Conservation (phyloP, 2,797 vertebrate species). For the Tinamus major region DNA sequence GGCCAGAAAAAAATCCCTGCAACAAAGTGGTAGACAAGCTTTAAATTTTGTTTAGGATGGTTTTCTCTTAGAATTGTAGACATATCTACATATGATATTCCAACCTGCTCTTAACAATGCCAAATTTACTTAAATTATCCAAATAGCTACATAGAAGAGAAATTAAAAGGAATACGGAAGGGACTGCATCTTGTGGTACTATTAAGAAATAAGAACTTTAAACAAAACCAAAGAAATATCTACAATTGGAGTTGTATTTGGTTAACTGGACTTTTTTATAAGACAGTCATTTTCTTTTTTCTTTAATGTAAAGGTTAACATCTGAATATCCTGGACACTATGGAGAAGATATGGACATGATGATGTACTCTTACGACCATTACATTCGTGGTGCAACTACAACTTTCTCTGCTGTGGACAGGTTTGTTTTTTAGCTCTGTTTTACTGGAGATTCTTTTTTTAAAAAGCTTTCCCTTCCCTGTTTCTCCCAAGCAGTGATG, state of each 20-base stretch:
- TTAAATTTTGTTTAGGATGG: not conserved
- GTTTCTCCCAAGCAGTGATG: not conserved
- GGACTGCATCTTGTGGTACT: not conserved
- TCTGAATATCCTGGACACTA: conserved; percentile 88
- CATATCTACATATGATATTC: not conserved
- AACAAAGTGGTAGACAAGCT: not conserved
- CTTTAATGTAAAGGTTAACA: conserved; percentile 85
- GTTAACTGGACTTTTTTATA: not conserved
- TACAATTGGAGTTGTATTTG: not conserved
- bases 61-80: not conserved
- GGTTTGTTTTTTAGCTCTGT: conserved; percentile 80
- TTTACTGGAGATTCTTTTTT: not conserved
- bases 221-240: not conserved
- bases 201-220: not conserved
- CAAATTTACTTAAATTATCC: not conserved
- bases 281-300: not conserved
- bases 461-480: not conserved
- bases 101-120: not conserved
- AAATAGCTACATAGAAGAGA: not conserved
- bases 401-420: conserved; percentile 94
- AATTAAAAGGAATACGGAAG: not conserved
- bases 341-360: conserved; percentile 91
- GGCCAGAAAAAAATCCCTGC: not conserved
- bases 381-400: conserved; percentile 95
- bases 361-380: conserved; percentile 90